Evolutionary conservation across 2,888 invertebrate genomes (phyloP), one percentile per base, ranked within the genome.

Genomic region (Sepioteuthis lessoniana): DNA sequence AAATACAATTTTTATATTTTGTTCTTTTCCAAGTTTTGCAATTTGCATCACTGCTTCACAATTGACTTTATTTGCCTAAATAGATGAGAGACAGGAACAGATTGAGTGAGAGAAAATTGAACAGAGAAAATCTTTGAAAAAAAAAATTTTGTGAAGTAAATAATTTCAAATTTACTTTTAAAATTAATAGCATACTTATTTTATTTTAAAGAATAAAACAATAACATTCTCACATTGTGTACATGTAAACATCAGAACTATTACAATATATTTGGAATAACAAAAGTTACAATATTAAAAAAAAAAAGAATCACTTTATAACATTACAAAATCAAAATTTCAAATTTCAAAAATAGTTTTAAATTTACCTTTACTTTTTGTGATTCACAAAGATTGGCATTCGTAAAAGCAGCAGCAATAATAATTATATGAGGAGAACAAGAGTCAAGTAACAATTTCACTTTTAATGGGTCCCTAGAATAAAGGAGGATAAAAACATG

Each of bases 381-480:
- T 46, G 92, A 46, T 92, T 92, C 46, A 92, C 46, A 92, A 4
- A 92, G 31, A 47, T 92, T 92, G 19, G 16, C 92, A 47, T 92
- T 92, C 5, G 31, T 31, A 42, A 92, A 50, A 10, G 93, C 93
- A 31, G 50, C 93, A 55, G 50, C 46, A 21, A 93, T 55, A 37
- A 93, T 93, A 31, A 93, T 50, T 25, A 93, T 37, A 50, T 93
- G 93, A 37, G 93, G 93, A 7, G n/a, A 35, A n/a, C 93, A 93
- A 35, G 93, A 35, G 37, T 93, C 60, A 19, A 93, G 28, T 21
- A 93, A 21, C 37, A 93, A 37, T 35, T 93, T 37, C 25, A 93
- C 21, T n/a, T n/a, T 50, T 10, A 38, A n/a, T 25, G 93, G 93
- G 31, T 93, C 38, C 55, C 93, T 93, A n/a, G 8, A 60, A 37